Conservation (phyloP, 2,797 vertebrate species). For the Graptemys geographica region DNA sequence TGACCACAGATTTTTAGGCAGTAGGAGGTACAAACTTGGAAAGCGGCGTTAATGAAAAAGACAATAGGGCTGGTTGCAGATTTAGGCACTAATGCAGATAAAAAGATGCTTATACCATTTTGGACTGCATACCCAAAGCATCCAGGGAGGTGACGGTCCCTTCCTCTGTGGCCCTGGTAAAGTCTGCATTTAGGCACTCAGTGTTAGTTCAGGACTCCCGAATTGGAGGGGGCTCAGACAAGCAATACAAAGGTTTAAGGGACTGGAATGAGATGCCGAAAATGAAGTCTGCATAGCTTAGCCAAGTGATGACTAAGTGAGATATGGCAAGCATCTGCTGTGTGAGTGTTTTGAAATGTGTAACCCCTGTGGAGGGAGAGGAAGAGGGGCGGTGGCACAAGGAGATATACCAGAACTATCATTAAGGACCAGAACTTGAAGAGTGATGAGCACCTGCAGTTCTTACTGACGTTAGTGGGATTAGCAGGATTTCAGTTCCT, state of each 20-base stretch:
- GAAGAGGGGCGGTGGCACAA: background rate
- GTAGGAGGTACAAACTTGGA: background rate
- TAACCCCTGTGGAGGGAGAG: background rate
- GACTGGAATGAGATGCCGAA: slow-evolving; percentile 16
- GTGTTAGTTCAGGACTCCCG: background rate
- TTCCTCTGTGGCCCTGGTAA: background rate
- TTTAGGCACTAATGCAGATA: fast-evolving
- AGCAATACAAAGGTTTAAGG: slow-evolving; percentile 25
- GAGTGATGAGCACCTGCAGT: background rate
- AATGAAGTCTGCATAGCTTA: slow-evolving; percentile 18
- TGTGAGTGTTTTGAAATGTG: slow-evolving; percentile 18
- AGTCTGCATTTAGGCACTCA: background rate
- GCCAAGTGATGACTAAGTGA: slow-evolving; percentile 39
- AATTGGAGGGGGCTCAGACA: background rate
- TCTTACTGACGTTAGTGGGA: background rate
- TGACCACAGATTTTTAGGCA: background rate
- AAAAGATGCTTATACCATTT: background rate
- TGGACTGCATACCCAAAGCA: background rate
- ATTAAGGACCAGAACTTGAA: background rate
- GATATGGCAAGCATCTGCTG: slow-evolving; percentile 21
- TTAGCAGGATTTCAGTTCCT: background rate
- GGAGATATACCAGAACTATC: background rate
- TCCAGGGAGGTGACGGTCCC: background rate
- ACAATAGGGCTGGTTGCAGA: background rate
- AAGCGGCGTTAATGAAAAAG: background rate